These are phyloP conservation scores for Gerosis bhagava DNA, from an alignment of 2,888 invertebrate genomes.

Conservation along the genomic window DNA sequence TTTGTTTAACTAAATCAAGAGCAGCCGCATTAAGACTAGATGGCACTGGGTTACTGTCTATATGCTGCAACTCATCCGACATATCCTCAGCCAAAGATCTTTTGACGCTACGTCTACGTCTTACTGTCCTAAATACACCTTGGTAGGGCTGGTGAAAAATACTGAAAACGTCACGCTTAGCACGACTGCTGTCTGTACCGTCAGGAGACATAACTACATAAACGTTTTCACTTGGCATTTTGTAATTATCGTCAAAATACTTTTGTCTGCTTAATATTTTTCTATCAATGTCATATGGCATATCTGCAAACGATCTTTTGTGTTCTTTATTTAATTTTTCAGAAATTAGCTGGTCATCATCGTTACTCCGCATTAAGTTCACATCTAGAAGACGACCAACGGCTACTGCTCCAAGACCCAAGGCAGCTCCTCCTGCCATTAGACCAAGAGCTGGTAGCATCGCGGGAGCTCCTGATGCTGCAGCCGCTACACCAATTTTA, in stretches of 20 bases:
- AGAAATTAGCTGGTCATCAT: conserved; percentile 59
- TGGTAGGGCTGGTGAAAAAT: conserved; percentile 53
- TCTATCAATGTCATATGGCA: conserved; percentile 67
- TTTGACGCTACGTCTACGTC: conserved; percentile 53
- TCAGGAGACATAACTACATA: conserved; percentile 78
- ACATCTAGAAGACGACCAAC: conserved; percentile 88
- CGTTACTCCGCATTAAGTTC: conserved; percentile 82
- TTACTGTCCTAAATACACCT: conserved; percentile 47
- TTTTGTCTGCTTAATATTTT: conserved; percentile 67
- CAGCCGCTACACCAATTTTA: conserved; percentile 84
- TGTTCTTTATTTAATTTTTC: conserved; percentile 79
- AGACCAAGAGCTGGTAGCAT: conserved; percentile 89
- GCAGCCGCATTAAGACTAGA: conserved; percentile 66
- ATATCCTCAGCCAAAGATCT: conserved; percentile 62
- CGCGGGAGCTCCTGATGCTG: conserved; percentile 80
- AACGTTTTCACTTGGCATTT: conserved; percentile 79
- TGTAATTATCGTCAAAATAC: conserved; percentile 74
- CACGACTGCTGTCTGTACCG: conserved; percentile 48
- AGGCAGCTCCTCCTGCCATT: conserved; percentile 91
- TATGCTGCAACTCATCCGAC: conserved; percentile 66
- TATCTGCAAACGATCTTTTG: conserved; percentile 72
- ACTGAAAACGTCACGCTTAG: conserved; percentile 58
- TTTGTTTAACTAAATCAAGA: conserved; percentile 71
- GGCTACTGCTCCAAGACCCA: conserved; percentile 91
- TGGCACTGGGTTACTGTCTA: conserved; percentile 50